Percentiles rank a stretch among this genome's conserved stretches.
Conservation (phyloP, 2,888 invertebrate species). For the Eretmocerus hayati region DNA sequence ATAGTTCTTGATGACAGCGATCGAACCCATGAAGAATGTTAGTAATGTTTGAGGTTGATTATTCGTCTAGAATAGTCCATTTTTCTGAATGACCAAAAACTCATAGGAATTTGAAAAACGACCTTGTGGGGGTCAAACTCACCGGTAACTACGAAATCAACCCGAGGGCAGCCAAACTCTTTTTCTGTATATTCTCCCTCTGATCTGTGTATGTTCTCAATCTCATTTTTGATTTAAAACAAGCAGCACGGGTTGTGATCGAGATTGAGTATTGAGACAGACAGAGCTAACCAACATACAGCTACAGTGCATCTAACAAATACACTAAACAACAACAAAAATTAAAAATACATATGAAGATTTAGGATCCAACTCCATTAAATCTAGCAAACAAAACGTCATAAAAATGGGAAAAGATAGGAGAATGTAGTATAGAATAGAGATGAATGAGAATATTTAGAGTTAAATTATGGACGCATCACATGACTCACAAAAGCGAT, state of each 20-base stretch:
- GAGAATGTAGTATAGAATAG: background rate
- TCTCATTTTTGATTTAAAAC: slow-evolving; percentile 41
- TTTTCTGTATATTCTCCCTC: slow-evolving; percentile 40
- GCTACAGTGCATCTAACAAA: slow-evolving; percentile 49
- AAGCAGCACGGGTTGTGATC: slow-evolving; percentile 44
- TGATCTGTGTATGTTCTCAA: slow-evolving; percentile 41
- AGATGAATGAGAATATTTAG: slow-evolving; percentile 3
- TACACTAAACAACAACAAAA: slow-evolving; percentile 47
- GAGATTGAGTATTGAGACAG: slow-evolving; percentile 43
- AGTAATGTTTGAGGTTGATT: slow-evolving; percentile 17
- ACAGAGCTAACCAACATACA: slow-evolving; percentile 47
- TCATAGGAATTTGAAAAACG: slow-evolving; percentile 41
- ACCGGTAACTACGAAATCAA: slow-evolving; percentile 45
- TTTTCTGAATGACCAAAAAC: slow-evolving; percentile 11
- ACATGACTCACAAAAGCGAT: slow-evolving; percentile 16
- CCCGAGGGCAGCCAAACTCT: slow-evolving; percentile 45
- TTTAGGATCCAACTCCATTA: slow-evolving; percentile 26
- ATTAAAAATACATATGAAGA: slow-evolving; percentile 45
- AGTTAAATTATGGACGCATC: slow-evolving; percentile 9
- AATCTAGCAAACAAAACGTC: slow-evolving; percentile 21
- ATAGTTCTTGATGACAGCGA: no score
- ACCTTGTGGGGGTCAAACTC: slow-evolving; percentile 45
- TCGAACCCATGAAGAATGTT: slow-evolving; percentile 17
- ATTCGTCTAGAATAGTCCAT: slow-evolving; percentile 9
- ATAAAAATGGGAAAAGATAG: slow-evolving; percentile 1